A percentile compares a stretch with the other conserved stretches of the same genome.
Conservation (phyloP, 1,140 invertebrate species). For the Dendroctonus valens region DNA sequence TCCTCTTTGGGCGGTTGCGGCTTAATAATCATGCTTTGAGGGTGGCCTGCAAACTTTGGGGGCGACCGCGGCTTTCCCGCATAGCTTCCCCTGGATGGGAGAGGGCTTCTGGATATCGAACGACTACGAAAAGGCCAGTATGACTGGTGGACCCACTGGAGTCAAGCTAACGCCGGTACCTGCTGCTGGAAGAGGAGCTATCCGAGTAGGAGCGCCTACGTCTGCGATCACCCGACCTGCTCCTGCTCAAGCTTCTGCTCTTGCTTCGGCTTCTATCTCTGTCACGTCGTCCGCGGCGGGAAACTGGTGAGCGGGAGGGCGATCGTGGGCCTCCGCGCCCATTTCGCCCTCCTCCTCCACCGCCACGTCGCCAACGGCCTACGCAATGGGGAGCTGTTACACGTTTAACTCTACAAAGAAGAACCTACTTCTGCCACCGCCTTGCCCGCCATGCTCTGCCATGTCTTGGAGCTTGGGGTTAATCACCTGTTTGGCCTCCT, state of each 20-base stretch:
- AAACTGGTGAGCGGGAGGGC: conserved; percentile 39
- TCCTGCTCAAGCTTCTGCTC: conserved; percentile 31
- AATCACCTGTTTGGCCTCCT: conserved; percentile 93
- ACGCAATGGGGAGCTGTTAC: neutral
- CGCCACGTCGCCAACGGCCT: conserved; percentile 44
- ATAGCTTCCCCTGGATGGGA: neutral
- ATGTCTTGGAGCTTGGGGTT: conserved; percentile 69
- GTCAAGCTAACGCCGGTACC: conserved; percentile 3
- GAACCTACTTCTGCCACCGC: conserved; percentile 23
- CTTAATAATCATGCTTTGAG: too few species aligned
- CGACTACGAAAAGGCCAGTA: conserved; percentile 12
- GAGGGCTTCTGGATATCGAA: conserved; percentile 22
- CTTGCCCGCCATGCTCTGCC: conserved; percentile 51
- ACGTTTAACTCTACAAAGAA: neutral
- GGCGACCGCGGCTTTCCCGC: neutral
- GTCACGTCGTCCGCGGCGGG: conserved; percentile 37
- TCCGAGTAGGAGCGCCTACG: conserved; percentile 34
- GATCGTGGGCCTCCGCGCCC: conserved; percentile 26
- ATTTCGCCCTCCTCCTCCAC: conserved; percentile 29
- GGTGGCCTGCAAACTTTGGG: neutral
- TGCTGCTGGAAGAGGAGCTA: conserved; percentile 21
- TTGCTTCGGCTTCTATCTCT: conserved; percentile 37
- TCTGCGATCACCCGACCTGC: conserved; percentile 35
- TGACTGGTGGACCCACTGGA: neutral
- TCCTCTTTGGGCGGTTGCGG: neutral